Evolutionary conservation across 1,140 invertebrate genomes (phyloP).

Genomic region (Drosophila aff.): DNA sequence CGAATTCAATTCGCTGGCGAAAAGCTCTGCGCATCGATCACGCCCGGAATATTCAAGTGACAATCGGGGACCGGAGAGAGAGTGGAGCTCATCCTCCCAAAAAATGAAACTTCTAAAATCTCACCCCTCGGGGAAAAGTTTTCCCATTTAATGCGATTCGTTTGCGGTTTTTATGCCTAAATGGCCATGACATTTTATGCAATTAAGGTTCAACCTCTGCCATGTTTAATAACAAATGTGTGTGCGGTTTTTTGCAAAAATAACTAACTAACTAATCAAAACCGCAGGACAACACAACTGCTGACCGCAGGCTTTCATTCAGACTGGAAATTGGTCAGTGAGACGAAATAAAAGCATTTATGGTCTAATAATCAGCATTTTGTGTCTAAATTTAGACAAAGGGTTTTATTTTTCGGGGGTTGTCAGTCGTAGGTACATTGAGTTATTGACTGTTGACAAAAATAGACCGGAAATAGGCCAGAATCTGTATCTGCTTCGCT

Average conservation of each 20-base stretch:
- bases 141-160: constrained; percentile 37
- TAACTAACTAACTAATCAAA: constrained; percentile 51
- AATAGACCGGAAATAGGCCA: constrained; percentile 51
- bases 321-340: constrained; percentile 44
- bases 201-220: constrained; percentile 47
- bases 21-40: constrained; percentile 70
- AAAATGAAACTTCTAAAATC: neutral
- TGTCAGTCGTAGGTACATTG: constrained; percentile 40
- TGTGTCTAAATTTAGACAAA: constrained; percentile 55
- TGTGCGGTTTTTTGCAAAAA: constrained; percentile 50
- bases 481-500: constrained; percentile 13
- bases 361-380: constrained; percentile 49
- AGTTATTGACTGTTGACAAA: constrained; percentile 69
- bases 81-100: neutral
- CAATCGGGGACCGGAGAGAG: constrained; percentile 25
- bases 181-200: constrained; percentile 32
- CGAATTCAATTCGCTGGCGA: constrained; percentile 62
- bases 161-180: constrained; percentile 24
- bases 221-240: constrained; percentile 65
- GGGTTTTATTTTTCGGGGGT: constrained; percentile 18
- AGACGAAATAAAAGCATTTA: constrained; percentile 50
- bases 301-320: constrained; percentile 46
- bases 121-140: constrained; percentile 2
- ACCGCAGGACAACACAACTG: constrained; percentile 30
- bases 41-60: constrained; percentile 77